phyloP scores from a whole-genome alignment of 2,113 vertebrate genomes.

The Chiloscyllium plagiosum region DNA sequence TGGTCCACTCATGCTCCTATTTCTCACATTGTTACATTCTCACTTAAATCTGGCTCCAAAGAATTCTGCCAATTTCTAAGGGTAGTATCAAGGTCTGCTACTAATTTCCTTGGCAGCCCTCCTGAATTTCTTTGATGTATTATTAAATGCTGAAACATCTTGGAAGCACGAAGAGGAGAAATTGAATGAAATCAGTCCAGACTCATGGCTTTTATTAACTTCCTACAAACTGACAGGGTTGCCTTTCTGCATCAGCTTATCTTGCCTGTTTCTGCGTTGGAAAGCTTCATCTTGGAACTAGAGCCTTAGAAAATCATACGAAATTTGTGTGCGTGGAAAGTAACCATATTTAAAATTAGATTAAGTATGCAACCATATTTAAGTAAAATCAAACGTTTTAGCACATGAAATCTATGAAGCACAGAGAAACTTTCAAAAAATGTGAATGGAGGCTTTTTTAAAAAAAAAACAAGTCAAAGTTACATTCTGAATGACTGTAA shows the following conservation, averaged over 20 bases:
- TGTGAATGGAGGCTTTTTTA: background rate
- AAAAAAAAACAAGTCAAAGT: background rate
- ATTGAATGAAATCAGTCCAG: background rate
- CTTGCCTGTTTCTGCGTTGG: background rate
- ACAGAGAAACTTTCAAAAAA: background rate
- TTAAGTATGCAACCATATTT: background rate
- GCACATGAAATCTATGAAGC: background rate
- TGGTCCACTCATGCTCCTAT: no score
- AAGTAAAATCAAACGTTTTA: background rate
- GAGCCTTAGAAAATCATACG: background rate
- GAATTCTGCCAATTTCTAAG: background rate
- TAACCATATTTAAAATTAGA: background rate
- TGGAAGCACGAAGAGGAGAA: background rate
- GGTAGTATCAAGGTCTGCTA: background rate
- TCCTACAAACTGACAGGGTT: background rate
- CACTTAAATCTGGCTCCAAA: background rate
- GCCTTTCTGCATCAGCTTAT: background rate
- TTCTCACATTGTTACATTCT: background rate
- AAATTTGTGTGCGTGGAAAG: background rate
- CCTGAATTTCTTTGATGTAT: background rate
- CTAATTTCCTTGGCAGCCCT: background rate
- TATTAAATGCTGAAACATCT: background rate
- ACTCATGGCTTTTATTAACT: background rate
- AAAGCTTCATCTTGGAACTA: background rate
- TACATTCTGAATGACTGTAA: background rate